These are phyloP conservation scores for Chelon labrosus DNA, from an alignment of 2,797 vertebrate genomes.

Conservation along the genomic window DNA sequence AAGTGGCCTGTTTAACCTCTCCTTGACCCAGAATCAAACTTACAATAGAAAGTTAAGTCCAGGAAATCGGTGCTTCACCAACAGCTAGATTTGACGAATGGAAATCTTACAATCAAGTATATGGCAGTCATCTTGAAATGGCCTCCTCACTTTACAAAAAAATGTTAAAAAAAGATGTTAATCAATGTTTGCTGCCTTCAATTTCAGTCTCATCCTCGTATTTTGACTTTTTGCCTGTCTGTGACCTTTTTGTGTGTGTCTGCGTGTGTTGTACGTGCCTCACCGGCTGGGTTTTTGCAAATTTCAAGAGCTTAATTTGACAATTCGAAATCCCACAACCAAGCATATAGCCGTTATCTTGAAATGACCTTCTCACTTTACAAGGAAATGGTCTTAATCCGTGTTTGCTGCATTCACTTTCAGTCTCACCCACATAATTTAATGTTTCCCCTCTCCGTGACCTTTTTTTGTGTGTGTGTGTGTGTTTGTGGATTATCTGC, in stretches of 20 bases:
- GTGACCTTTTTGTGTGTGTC: slow-evolving; percentile 26
- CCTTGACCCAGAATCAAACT: slow-evolving; percentile 41
- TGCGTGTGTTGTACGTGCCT: slow-evolving; percentile 13
- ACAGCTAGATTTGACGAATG: no score
- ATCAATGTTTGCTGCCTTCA: no score
- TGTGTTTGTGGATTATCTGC: slow-evolving; percentile 39
- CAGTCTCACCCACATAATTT: slow-evolving; percentile 18
- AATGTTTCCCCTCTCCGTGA: slow-evolving; percentile 45
- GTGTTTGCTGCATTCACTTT: slow-evolving; percentile 35
- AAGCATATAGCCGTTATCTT: slow-evolving; percentile 7
- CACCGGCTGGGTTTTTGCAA: background rate
- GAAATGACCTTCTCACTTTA: slow-evolving; percentile 24
- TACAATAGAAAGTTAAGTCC: slow-evolving; percentile 13
- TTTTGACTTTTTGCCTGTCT: slow-evolving; percentile 7
- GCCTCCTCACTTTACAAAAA: no score
- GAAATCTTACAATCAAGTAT: no score
- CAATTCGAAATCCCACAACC: slow-evolving; percentile 10
- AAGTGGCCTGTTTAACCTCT: slow-evolving; percentile 60
- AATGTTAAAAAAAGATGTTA: no score
- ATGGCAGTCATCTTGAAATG: no score
- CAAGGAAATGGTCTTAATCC: slow-evolving; percentile 9
- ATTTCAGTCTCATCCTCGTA: no score
- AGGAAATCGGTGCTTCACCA: slow-evolving; percentile 8
- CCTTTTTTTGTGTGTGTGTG: slow-evolving; percentile 20
- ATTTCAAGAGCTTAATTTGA: slow-evolving; percentile 33